phyloP scores from a whole-genome alignment of 2,113 vertebrate genomes.

The Bostrychus sinensis region DNA sequence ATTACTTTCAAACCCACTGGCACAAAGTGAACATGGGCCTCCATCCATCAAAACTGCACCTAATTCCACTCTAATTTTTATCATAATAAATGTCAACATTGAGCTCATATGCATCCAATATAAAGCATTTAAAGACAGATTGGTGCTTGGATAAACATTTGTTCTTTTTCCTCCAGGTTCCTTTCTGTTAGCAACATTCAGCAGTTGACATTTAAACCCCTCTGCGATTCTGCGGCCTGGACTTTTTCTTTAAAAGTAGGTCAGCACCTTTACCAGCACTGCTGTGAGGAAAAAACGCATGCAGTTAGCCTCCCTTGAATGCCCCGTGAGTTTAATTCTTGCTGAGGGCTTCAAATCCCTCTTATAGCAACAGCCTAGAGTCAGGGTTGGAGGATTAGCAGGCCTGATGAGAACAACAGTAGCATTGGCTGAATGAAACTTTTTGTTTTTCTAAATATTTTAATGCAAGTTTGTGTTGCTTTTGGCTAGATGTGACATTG shows the following conservation, averaged over 20 bases:
- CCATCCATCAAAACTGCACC: conserved; percentile 2
- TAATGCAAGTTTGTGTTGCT: neutral
- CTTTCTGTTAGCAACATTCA: neutral
- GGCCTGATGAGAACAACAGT: neutral
- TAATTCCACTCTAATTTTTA: conserved; percentile 4
- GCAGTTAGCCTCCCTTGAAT: conserved; percentile 6
- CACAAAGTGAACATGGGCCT: conserved; percentile 2
- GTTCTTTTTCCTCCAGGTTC: neutral
- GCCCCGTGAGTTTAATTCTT: conserved; percentile 2
- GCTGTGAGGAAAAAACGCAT: conserved; percentile 4
- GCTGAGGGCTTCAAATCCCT: conserved; percentile 9
- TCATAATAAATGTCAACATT: neutral
- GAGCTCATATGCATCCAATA: neutral
- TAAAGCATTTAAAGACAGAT: neutral
- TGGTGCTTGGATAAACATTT: neutral
- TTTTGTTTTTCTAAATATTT: neutral
- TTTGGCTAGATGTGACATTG: neutral
- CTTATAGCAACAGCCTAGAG: neutral
- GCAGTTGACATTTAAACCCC: conserved; percentile 7
- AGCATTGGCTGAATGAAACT: neutral
- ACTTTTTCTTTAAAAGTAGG: conserved; percentile 16
- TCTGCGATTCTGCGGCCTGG: neutral
- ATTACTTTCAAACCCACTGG: conserved; percentile 15
- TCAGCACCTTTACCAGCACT: conserved; percentile 8
- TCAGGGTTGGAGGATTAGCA: neutral